phyloP scores from a whole-genome alignment of 2,888 invertebrate species.

The Euplexia lucipara region DNA sequence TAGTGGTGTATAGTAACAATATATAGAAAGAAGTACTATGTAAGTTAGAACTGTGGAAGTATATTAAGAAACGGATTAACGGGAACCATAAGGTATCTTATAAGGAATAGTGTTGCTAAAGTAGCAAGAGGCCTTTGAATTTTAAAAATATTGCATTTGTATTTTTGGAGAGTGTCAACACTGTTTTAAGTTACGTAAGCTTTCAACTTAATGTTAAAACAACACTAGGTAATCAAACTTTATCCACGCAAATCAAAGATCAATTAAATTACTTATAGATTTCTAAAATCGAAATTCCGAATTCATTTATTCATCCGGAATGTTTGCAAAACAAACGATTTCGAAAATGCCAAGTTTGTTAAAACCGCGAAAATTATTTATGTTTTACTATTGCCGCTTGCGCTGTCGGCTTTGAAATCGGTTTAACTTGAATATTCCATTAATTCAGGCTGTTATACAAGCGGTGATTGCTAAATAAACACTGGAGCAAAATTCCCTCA shows the following conservation, averaged over 20 bases:
- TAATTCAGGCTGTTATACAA: slow-evolving; percentile 82
- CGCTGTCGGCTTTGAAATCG: slow-evolving; percentile 71
- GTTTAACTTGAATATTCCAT: slow-evolving; percentile 85
- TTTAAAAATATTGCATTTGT: no score
- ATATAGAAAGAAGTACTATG: no score
- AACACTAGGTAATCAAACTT: slow-evolving; percentile 49
- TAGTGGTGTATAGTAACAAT: no score
- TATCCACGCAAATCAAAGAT: slow-evolving; percentile 56
- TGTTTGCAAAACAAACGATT: slow-evolving; percentile 78
- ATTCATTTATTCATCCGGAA: slow-evolving; percentile 81
- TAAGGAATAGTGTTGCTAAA: no score
- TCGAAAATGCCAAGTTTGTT: slow-evolving; percentile 67
- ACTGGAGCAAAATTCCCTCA: slow-evolving; percentile 70
- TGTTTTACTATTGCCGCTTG: slow-evolving; percentile 72
- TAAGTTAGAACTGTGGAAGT: no score
- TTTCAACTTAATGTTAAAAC: slow-evolving; percentile 25
- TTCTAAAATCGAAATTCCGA: slow-evolving; percentile 61
- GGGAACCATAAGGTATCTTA: no score
- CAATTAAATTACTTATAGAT: slow-evolving; percentile 51
- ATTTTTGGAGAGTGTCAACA: neutral
- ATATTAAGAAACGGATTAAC: no score
- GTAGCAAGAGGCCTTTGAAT: no score
- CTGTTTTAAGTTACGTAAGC: slow-evolving; percentile 38
- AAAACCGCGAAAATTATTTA: slow-evolving; percentile 72
- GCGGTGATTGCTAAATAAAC: slow-evolving; percentile 84